Conservation (phyloP, 1,140 invertebrate species). For the Reticulitermes speratus region DNA sequence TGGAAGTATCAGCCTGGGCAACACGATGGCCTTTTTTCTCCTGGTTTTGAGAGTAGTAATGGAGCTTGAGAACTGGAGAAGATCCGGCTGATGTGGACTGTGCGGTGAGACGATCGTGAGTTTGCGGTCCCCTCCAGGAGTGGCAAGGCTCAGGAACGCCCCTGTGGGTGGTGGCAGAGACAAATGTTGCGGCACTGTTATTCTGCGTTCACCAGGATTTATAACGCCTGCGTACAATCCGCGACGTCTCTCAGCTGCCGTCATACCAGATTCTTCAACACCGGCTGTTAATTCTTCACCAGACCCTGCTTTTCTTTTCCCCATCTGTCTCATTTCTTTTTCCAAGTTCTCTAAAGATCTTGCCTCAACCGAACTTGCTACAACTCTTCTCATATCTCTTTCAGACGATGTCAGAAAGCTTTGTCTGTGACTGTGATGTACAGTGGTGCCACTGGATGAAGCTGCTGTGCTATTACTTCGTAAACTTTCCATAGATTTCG, state of each 20-base stretch:
- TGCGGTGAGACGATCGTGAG: slow-evolving; percentile 74
- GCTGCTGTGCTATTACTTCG: slow-evolving; percentile 49
- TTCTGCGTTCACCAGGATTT: slow-evolving; percentile 48
- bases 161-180: slow-evolving; percentile 65
- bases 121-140: slow-evolving; percentile 54
- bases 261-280: slow-evolving; percentile 44
- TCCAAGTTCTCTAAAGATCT: slow-evolving; percentile 57
- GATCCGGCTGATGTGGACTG: slow-evolving; percentile 58
- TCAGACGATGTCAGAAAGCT: slow-evolving; percentile 63
- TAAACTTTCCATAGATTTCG: slow-evolving; percentile 67
- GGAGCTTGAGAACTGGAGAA: slow-evolving; percentile 47
- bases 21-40: slow-evolving; percentile 68
- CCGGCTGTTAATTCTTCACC: slow-evolving; percentile 54
- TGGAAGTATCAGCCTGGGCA: slow-evolving; percentile 71
- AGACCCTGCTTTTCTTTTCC: slow-evolving; percentile 55
- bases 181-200: slow-evolving; percentile 61
- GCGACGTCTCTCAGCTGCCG: slow-evolving; percentile 59
- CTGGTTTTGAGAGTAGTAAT: slow-evolving; percentile 58
- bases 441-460: slow-evolving; percentile 45
- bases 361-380: slow-evolving; percentile 51
- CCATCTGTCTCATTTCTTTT: slow-evolving; percentile 55
- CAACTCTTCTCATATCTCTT: slow-evolving; percentile 59
- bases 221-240: slow-evolving; percentile 62
- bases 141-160: slow-evolving; percentile 51
- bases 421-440: slow-evolving; percentile 46